Base-by-base conservation (phyloP, 1,140 invertebrate genomes). In the Paraescarpia echinospica region DNA sequence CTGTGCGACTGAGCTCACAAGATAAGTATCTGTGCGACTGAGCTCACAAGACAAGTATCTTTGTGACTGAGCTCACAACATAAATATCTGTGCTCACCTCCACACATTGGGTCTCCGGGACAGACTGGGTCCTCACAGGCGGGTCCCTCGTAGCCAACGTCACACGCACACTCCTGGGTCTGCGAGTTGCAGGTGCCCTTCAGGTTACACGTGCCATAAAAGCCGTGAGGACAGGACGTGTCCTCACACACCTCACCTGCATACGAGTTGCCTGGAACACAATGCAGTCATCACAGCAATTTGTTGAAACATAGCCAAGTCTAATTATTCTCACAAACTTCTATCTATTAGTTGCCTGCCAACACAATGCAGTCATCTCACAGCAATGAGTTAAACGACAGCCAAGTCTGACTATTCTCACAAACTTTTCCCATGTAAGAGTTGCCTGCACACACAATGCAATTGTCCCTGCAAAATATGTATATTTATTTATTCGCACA, bases 161-260 rank as follows among this genome's bases (percentile, higher is more conserved):
- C 91, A 92, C 94, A 94, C 18, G 77, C 92, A 92, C 94, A 94
- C 22, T 35, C 93, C 41, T 93, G 92, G 51, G 90, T 92, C 14
- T 93, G 92, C 5, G 91, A 51, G 35, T 93, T 35, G 92, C 94
- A 94, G 18, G 92, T 93, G 59, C 94, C 94, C 89, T 93, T 93
- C 27, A 93, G 91, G 91, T 92, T 94, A 89, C 77, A 93, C 27
- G 48, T 35, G 27, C 91, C 89, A 92, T 88, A 59, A n/a, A 27
- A 34, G 34, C 89, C 92, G 34, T 89, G 88, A n/a, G 92, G 92
- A 59, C 35, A 94, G 77, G 18, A 93, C n/a, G 92, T 91, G n/a
- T 89, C 91, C 92, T 94, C 94, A 93, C 94, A 94, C 27, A 93
- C 91, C 35, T 59, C 77, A 34, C 94, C 94, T 8, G 92, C 90